Conservation (phyloP, 2,113 vertebrate species). For the Ivindomyrus marchei region DNA sequence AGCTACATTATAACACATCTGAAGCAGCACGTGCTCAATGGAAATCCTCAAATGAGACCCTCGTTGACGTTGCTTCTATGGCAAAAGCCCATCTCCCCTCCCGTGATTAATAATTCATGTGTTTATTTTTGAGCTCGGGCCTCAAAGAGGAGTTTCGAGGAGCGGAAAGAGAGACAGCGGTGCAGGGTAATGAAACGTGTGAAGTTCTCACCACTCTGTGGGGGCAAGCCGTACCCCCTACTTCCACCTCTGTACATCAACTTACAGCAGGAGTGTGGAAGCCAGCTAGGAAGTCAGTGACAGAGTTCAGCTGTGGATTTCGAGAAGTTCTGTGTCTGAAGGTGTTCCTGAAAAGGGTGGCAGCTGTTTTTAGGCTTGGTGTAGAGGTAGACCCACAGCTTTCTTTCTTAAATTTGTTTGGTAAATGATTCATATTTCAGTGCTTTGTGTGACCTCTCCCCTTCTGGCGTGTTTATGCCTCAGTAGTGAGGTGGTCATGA, state of each 20-base stretch:
- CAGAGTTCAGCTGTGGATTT: not conserved
- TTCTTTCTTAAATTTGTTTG: not conserved
- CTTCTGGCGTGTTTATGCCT: not conserved
- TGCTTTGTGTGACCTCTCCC: not conserved
- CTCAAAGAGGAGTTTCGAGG: slow-evolving; percentile 24
- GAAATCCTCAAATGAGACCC: not conserved
- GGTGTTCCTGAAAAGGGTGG: not conserved
- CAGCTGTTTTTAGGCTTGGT: not conserved
- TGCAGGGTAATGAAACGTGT: slow-evolving; percentile 52
- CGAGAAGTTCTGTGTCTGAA: not conserved
- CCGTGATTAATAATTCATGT: slow-evolving; percentile 30
- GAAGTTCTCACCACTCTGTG: slow-evolving; percentile 39
- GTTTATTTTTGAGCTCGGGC: slow-evolving; percentile 14
- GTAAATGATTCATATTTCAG: not conserved
- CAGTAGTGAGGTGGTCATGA: not conserved
- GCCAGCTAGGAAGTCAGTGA: not conserved
- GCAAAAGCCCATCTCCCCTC: not conserved
- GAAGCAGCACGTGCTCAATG: not conserved
- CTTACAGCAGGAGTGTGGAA: not conserved
- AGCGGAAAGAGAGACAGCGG: slow-evolving; percentile 33
- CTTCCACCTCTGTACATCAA: not conserved
- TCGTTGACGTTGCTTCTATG: not conserved
- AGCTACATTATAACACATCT: not conserved
- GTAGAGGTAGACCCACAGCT: not conserved
- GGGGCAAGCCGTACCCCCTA: not conserved